A percentile compares a stretch with the other conserved stretches of the same genome.
These are phyloP conservation scores for Charina bottae DNA, from an alignment of 2,113 vertebrate species.

Conservation along the genomic window DNA sequence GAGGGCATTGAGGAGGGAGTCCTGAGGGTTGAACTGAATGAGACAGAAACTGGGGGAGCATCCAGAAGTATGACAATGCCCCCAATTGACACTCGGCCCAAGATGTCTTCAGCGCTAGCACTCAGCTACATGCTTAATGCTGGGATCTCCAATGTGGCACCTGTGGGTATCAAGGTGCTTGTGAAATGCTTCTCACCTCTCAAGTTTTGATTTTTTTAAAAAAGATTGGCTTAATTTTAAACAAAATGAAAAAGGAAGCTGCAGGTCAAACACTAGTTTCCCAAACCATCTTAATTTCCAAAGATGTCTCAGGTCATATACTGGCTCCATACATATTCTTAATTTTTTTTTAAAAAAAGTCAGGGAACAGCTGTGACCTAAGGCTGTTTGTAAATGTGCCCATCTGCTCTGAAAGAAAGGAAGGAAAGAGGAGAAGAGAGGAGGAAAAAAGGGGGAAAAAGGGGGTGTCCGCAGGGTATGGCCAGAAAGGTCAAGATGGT, in stretches of 20 bases:
- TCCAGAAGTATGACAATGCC: neutral
- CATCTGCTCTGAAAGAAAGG: neutral
- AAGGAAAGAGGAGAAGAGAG: neutral
- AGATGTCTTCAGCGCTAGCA: neutral
- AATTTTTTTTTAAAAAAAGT: too few relatives aligned
- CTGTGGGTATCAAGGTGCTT: neutral
- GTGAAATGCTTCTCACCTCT: neutral
- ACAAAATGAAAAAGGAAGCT: neutral
- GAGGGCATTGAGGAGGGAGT: neutral
- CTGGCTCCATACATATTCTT: neutral
- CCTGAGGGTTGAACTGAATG: neutral
- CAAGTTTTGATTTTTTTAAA: neutral
- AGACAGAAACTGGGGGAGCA: neutral
- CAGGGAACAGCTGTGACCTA: neutral
- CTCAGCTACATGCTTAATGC: neutral
- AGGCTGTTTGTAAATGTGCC: neutral
- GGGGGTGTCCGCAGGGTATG: neutral
- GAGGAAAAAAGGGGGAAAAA: neutral
- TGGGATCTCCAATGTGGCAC: neutral
- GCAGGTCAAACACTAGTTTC: neutral
- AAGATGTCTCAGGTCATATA: neutral
- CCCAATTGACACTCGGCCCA: neutral
- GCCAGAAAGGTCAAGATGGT: neutral
- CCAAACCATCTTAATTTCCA: neutral
- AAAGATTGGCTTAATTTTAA: neutral